Evolutionary conservation across 1,140 invertebrate species (phyloP), one percentile per base, ranked within the genome.

Genomic region (Brachionus rotundiformis): DNA sequence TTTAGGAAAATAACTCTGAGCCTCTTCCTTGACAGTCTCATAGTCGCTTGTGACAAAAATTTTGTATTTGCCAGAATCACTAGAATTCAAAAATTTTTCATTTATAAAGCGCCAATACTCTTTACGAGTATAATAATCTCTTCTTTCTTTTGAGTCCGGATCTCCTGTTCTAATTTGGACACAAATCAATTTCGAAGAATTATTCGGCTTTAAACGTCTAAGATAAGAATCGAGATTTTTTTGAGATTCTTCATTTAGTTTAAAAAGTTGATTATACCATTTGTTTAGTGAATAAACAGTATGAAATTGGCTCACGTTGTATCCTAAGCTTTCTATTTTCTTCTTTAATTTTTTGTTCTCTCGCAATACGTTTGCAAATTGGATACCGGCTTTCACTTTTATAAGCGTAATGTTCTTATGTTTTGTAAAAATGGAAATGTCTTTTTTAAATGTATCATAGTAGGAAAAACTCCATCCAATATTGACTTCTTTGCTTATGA

Each of bases 211-310:
- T 1, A 76, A 25, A 13, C 41, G 36, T 47, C 8, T 41, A 1
- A 47, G 11, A 31, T 44, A 44, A 8, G 3, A 27, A 8, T 47
- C 73, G n/a, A 29, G 23, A 31, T 44, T 76, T 33, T 76, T 54
- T 41, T 76, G 23, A 5, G 47, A 23, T 29, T 27, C 10, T n/a
- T 47, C 6, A 54, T 54, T 76, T 7, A 54, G 16, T 49, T 54
- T 47, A 31, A 76, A 76, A 13, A 76, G 16, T 3, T 41, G 19
- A 27, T 76, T 76, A 29, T 49, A 76, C 73, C 73, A 76, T 54
- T 76, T 76, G 25, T 54, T 0, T 3, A 76, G 5, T 31, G 23
- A 41, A 47, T 27, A 19, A 25, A 25, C 73, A 19, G 31, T 27
- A 49, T 54, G 39, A 44, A 76, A 76, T 76, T 47, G 16, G 7